Conservation (phyloP, 2,797 vertebrate species). For the Picus viridis region DNA sequence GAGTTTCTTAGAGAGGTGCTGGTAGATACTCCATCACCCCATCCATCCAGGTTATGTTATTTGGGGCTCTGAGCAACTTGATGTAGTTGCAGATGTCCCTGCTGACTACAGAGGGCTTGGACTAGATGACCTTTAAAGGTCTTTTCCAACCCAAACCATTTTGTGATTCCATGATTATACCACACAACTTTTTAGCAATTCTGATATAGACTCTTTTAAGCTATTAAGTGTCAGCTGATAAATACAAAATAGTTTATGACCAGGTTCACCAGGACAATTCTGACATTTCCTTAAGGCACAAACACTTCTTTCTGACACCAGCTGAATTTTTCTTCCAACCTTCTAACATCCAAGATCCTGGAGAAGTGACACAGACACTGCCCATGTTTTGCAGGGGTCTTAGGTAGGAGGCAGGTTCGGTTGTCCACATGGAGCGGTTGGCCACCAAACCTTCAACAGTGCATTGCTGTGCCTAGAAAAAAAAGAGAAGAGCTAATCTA, state of each 20-base stretch:
- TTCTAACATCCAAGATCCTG: not conserved
- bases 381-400: accelerated
- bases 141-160: too few species aligned
- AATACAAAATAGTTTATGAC: not conserved
- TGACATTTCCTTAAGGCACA: not conserved
- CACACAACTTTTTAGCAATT: not conserved
- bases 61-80: too few species aligned
- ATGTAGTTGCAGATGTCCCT: too few species aligned
- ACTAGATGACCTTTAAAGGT: too few species aligned
- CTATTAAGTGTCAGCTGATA: not conserved
- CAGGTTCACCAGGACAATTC: not conserved
- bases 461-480: not conserved
- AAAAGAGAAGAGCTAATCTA: not conserved
- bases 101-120: too few species aligned
- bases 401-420: not conserved
- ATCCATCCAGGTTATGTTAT: too few species aligned
- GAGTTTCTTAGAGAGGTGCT: too few species aligned
- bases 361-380: not conserved
- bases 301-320: not conserved
- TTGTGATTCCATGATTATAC: not conserved
- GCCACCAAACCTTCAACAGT: not conserved
- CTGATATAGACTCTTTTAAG: not conserved
- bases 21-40: too few species aligned
- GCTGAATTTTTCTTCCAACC: not conserved
- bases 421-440: not conserved